Evolutionary conservation across 2,888 invertebrate species (phyloP).

Genomic region (Machimus atricapillus): DNA sequence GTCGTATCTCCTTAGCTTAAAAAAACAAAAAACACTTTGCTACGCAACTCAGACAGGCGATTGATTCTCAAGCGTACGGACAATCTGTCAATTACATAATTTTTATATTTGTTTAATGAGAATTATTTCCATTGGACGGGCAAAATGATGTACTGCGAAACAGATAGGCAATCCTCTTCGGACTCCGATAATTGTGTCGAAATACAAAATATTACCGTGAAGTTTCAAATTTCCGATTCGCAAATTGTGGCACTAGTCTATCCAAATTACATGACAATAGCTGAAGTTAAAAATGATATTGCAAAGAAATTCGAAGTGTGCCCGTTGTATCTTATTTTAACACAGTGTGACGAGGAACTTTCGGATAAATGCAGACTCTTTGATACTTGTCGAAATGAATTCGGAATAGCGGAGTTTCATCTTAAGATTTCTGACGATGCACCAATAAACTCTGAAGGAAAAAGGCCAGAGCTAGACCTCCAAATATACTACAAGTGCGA

Average conservation of each 20-base stretch:
- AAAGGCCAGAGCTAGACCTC: slow-evolving; percentile 53
- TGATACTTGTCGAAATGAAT: slow-evolving; percentile 56
- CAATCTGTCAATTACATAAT: background rate
- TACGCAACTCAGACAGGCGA: background rate
- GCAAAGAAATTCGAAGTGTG: slow-evolving; percentile 67
- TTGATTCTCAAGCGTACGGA: background rate
- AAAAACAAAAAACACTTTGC: background rate
- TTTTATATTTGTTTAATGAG: background rate
- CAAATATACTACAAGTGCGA: slow-evolving; percentile 56
- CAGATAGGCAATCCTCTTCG: background rate
- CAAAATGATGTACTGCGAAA: background rate
- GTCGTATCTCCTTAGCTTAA: background rate
- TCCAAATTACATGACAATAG: slow-evolving; percentile 64
- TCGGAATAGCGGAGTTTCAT: slow-evolving; percentile 58
- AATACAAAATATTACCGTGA: slow-evolving; percentile 60
- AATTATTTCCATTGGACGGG: no score
- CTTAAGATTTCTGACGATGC: slow-evolving; percentile 49
- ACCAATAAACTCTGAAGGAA: background rate
- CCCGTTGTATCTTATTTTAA: slow-evolving; percentile 64
- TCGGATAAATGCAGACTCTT: slow-evolving; percentile 53
- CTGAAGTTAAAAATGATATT: slow-evolving; percentile 69
- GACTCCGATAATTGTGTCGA: slow-evolving; percentile 7
- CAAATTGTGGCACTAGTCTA: slow-evolving; percentile 60
- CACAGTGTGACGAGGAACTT: slow-evolving; percentile 62
- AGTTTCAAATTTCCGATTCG: slow-evolving; percentile 56